These are phyloP conservation scores for Criorhina ranunculi DNA, from an alignment of 2,888 invertebrate genomes.

Conservation along the genomic window DNA sequence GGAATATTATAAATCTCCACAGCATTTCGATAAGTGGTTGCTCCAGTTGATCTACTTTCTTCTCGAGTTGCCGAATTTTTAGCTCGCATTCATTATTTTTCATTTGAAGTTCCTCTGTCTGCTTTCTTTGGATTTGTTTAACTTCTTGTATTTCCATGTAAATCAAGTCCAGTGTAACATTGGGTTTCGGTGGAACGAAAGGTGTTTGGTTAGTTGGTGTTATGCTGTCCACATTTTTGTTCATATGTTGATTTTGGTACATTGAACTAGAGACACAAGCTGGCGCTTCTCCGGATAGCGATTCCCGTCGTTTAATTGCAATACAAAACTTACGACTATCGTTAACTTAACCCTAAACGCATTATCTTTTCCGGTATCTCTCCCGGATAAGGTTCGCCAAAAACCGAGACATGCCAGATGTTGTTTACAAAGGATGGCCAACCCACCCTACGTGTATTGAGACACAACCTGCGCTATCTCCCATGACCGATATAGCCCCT, in stretches of 20 bases:
- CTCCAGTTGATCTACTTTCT: neutral
- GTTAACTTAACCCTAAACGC: no score
- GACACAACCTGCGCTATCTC: no score
- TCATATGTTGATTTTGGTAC: neutral
- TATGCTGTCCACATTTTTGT: neutral
- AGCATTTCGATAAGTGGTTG: neutral
- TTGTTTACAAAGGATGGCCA: no score
- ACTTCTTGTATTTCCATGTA: conserved; percentile 23
- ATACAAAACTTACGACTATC: no score
- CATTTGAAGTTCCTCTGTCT: conserved; percentile 11
- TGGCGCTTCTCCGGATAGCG: conserved; percentile 23
- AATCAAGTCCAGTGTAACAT: conserved; percentile 17
- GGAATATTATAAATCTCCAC: conserved; percentile 17
- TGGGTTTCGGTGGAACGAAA: neutral
- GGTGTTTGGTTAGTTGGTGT: conserved; percentile 9
- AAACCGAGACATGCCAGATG: no score
- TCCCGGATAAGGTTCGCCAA: no score
- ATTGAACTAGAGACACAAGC: conserved; percentile 4
- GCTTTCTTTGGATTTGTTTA: neutral
- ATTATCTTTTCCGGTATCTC: no score
- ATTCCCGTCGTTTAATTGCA: conserved; percentile 9
- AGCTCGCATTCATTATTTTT: neutral
- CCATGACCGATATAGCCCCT: no score
- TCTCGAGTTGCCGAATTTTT: neutral
- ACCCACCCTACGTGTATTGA: no score